Evolutionary conservation across 1,140 invertebrate species (phyloP).

Genomic region (Lasaia peninsularis): DNA sequence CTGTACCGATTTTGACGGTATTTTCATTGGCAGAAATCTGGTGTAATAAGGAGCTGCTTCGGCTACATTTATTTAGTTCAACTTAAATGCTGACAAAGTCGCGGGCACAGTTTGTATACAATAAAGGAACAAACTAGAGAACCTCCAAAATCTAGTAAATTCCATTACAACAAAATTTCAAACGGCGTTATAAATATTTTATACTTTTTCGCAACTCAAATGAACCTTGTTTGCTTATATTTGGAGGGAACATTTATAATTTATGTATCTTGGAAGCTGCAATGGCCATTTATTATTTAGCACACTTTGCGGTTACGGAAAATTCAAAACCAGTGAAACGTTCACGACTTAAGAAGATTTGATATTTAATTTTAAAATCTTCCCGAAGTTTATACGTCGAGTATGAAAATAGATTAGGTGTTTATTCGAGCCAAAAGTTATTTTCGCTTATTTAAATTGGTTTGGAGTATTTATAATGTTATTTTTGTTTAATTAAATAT

Average conservation of each 20-base stretch:
- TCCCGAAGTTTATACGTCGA: background rate
- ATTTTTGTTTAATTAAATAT: too few species aligned
- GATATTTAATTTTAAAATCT: constrained; percentile 2
- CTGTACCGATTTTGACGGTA: too few species aligned
- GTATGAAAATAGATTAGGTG: background rate
- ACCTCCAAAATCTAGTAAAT: background rate
- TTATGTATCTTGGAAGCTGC: constrained; percentile 2
- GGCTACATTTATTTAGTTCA: too few species aligned
- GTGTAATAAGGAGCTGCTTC: too few species aligned
- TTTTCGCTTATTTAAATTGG: too few species aligned
- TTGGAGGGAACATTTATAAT: constrained; percentile 1
- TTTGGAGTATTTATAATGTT: too few species aligned
- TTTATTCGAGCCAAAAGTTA: background rate
- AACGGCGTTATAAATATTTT: background rate
- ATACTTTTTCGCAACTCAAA: background rate
- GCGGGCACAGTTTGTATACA: too few species aligned
- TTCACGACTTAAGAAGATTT: constrained; percentile 3
- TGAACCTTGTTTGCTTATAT: background rate
- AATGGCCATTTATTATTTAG: constrained; percentile 7
- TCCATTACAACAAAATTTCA: background rate
- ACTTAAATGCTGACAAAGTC: too few species aligned
- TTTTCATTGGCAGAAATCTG: too few species aligned
- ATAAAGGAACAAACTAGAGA: too few species aligned
- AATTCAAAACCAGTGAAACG: background rate
- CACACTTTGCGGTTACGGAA: constrained; percentile 2